Conservation (phyloP, 1,140 invertebrate genomes). For the Gryllus bimaculatus region DNA sequence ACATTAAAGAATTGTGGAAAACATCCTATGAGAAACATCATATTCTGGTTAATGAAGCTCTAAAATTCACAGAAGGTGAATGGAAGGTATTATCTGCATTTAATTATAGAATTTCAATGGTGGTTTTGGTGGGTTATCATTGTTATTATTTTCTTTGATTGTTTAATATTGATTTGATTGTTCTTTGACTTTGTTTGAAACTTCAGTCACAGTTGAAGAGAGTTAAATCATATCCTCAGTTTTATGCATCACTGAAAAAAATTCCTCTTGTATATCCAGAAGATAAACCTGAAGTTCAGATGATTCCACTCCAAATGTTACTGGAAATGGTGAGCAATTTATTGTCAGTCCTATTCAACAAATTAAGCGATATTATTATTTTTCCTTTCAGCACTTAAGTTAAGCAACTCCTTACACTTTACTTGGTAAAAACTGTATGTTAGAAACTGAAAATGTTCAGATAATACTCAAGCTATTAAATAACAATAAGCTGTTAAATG, state of each 20-base stretch:
- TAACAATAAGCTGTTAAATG: too few relatives aligned
- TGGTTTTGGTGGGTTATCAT: not conserved
- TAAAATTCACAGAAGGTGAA: not conserved
- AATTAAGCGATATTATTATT: too few relatives aligned
- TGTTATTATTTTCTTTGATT: not conserved
- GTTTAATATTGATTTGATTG: too few relatives aligned
- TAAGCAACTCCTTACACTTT: too few relatives aligned
- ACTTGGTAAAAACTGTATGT: too few relatives aligned
- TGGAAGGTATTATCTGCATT: not conserved
- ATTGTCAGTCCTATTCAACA: too few relatives aligned
- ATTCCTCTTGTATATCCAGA: not conserved
- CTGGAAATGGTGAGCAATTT: not conserved
- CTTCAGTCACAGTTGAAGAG: not conserved
- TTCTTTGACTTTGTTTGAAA: not conserved
- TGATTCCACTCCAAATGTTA: not conserved
- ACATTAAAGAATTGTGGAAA: not conserved
- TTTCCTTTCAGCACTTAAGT: too few relatives aligned
- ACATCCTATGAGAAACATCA: not conserved
- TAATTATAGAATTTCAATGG: not conserved
- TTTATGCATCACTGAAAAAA: not conserved
- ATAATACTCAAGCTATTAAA: too few relatives aligned
- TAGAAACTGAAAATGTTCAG: too few relatives aligned
- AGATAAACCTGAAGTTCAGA: not conserved
- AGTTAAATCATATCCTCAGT: not conserved
- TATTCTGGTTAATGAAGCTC: not conserved